A percentile compares a stretch with the other conserved stretches of the same genome.
Evolutionary conservation across 1,140 invertebrate species (phyloP).

Genomic region (Musca vetustissima): DNA sequence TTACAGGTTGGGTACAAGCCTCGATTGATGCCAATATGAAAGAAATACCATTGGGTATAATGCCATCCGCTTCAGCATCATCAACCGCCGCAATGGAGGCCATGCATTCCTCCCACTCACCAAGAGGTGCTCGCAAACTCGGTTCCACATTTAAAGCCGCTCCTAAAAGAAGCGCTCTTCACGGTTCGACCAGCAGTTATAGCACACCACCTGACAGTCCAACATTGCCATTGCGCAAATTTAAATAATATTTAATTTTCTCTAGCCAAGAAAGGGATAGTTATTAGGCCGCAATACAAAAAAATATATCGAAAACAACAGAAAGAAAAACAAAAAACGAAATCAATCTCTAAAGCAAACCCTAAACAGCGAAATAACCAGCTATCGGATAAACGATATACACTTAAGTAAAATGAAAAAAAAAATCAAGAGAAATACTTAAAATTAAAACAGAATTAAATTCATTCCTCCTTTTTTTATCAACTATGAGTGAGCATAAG

Average conservation of each 20-base stretch:
- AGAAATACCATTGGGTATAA: slow-evolving; percentile 39
- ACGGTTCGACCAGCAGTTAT: slow-evolving; percentile 39
- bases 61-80: slow-evolving; percentile 44
- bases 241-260: slow-evolving; percentile 43
- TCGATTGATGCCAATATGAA: slow-evolving; percentile 44
- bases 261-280: slow-evolving; percentile 20
- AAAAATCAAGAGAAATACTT: neutral
- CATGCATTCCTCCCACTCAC: slow-evolving; percentile 47
- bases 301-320: neutral
- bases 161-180: slow-evolving; percentile 51
- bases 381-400: neutral
- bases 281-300: no score
- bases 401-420: neutral
- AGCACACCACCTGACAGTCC: slow-evolving; percentile 59
- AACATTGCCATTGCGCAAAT: slow-evolving; percentile 49
- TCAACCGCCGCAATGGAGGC: slow-evolving; percentile 50
- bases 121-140: slow-evolving; percentile 58
- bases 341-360: neutral
- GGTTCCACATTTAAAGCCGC: slow-evolving; percentile 56
- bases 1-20: slow-evolving; percentile 50
- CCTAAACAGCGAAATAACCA: slow-evolving; percentile 16
- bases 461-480: slow-evolving; percentile 21
- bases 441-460: slow-evolving; percentile 18
- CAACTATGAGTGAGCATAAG: slow-evolving; percentile 12
- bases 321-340: neutral